Conservation (phyloP, 2,888 invertebrate species). For the Platynereis dumerilii region DNA sequence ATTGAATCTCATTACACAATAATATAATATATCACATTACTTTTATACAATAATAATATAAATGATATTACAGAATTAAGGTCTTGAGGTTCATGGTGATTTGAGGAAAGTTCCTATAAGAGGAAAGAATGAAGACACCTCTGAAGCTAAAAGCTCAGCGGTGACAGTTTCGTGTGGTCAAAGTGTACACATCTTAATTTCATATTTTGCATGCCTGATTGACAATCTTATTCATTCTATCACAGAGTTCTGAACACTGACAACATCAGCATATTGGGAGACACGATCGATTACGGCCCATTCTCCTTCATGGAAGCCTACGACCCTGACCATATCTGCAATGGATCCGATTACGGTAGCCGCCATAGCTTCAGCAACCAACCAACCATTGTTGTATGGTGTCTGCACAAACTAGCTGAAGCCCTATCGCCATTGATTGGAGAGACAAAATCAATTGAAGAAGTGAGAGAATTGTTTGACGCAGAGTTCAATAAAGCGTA, state of each 20-base stretch:
- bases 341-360: constrained; percentile 21
- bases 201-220: too few relatives aligned
- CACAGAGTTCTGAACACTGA: constrained; percentile 22
- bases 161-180: too few relatives aligned
- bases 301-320: constrained; percentile 23
- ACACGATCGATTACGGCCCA: constrained; percentile 26
- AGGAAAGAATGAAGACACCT: too few relatives aligned
- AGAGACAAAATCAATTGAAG: not conserved
- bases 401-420: constrained; percentile 5
- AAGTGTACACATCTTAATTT: too few relatives aligned
- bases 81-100: too few relatives aligned
- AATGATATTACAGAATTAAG: too few relatives aligned
- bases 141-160: too few relatives aligned
- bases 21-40: too few relatives aligned
- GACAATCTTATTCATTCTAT: too few relatives aligned
- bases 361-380: constrained; percentile 10
- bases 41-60: too few relatives aligned
- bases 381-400: constrained; percentile 7
- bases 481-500: constrained; percentile 3
- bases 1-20: too few relatives aligned
- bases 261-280: constrained; percentile 19
- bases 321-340: constrained; percentile 22
- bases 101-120: too few relatives aligned
- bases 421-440: not conserved
- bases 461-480: constrained; percentile 1